Evolutionary conservation across 2,888 invertebrate genomes (phyloP).

Genomic region (Psylliodes chrysocephalus): DNA sequence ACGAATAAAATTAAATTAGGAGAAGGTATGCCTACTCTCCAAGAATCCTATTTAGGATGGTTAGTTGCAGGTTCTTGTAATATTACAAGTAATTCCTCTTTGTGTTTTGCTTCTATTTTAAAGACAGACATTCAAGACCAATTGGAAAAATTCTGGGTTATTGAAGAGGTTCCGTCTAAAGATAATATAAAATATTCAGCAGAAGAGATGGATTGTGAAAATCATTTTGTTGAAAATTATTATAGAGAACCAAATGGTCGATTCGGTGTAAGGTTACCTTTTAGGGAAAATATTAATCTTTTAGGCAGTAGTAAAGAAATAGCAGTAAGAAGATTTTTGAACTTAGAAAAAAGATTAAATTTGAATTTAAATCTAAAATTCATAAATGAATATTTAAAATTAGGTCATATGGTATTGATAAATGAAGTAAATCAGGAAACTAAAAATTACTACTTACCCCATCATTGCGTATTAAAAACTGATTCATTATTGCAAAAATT

Average conservation of each 20-base stretch:
- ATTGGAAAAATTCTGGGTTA: conserved; percentile 4
- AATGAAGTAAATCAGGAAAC: neutral
- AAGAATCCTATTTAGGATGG: conserved; percentile 15
- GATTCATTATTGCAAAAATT: conserved; percentile 38
- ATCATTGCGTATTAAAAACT: conserved; percentile 26
- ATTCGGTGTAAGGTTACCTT: conserved; percentile 21
- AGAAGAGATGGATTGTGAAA: conserved; percentile 24
- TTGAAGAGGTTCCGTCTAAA: conserved; percentile 14
- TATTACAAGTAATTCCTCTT: neutral
- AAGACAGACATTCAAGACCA: conserved; percentile 6
- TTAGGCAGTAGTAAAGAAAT: conserved; percentile 8
- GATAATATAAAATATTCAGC: neutral
- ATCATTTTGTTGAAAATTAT: neutral
- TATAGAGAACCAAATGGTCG: conserved; percentile 14
- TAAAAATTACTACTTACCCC: conserved; percentile 11
- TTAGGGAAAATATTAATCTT: conserved; percentile 3
- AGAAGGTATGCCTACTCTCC: conserved; percentile 2
- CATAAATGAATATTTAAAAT: conserved; percentile 17
- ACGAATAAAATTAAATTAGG: conserved; percentile 8
- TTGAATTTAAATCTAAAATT: conserved; percentile 17
- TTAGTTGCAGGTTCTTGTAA: conserved; percentile 4
- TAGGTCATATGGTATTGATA: conserved; percentile 12
- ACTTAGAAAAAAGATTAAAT: conserved; percentile 12
- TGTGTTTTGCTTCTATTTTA: neutral
- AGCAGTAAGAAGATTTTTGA: conserved; percentile 16